Evolutionary conservation across 2,113 vertebrate species (phyloP).

Genomic region (Dicaeum eximium): DNA sequence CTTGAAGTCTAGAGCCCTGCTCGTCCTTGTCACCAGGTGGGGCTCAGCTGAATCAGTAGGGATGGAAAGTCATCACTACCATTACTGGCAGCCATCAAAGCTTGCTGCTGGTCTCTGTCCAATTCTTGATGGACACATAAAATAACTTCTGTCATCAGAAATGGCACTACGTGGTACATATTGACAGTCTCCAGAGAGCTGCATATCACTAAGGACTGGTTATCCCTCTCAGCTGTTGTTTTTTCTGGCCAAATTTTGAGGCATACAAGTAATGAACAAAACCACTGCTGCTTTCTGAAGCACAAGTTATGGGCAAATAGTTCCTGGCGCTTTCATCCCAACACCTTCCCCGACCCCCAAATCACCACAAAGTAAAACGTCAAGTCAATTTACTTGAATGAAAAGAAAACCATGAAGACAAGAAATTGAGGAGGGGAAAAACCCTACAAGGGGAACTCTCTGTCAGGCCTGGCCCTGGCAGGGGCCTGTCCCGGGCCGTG

Average conservation of each 20-base stretch:
- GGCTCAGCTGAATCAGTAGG: not conserved
- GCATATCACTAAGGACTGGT: not conserved
- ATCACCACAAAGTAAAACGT: not conserved
- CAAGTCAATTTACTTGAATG: not conserved
- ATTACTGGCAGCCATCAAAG: not conserved
- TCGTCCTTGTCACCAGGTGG: not conserved
- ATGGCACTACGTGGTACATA: not conserved
- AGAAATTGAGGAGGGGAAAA: fast-evolving
- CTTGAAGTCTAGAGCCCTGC: not conserved
- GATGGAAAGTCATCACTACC: not conserved
- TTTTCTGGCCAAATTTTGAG: not conserved
- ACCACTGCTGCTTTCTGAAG: not conserved
- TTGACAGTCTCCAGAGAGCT: not conserved
- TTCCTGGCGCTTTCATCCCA: not conserved
- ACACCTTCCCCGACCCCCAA: not conserved
- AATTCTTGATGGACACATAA: not conserved
- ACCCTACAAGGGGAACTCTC: fast-evolving
- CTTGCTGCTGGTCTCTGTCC: not conserved
- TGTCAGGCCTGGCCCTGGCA: not conserved
- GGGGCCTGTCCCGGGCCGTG: not conserved
- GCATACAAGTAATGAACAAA: not conserved
- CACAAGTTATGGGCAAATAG: not conserved
- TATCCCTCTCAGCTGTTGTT: not conserved
- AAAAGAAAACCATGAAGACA: not conserved
- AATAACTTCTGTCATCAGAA: not conserved